Conservation (phyloP, 2,797 vertebrate species). For the Anas bernieri region DNA sequence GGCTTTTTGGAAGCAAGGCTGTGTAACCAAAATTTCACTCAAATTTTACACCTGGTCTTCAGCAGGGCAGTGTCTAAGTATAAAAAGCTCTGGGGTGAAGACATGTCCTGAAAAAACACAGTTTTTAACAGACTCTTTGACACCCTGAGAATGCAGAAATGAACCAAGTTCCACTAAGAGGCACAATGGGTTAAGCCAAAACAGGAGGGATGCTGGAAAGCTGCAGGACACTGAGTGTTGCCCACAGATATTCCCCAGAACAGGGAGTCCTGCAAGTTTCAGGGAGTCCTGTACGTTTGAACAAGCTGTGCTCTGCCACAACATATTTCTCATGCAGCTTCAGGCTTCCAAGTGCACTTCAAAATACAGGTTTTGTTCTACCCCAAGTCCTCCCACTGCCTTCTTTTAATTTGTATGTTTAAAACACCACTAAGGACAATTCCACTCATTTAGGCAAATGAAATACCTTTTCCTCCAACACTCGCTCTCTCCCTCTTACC, state of each 20-base stretch:
- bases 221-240: rapidly evolving
- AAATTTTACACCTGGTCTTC: rapidly evolving
- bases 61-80: background rate
- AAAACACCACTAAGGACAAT: background rate
- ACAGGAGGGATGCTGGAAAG: background rate
- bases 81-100: background rate
- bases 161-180: background rate
- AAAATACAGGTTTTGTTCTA: background rate
- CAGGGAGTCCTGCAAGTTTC: background rate
- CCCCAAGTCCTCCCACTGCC: background rate
- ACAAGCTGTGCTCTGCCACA: background rate
- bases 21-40: background rate
- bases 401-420: background rate
- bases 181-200: background rate
- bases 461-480: background rate
- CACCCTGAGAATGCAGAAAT: background rate
- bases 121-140: background rate
- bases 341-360: background rate
- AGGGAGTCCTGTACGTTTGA: background rate
- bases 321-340: background rate
- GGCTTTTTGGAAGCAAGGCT: background rate
- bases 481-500: background rate
- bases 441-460: background rate
- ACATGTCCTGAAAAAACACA: background rate
- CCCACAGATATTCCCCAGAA: background rate